Evolutionary conservation across 2,888 invertebrate genomes (phyloP).

Genomic region (Xanthorhoe designata): DNA sequence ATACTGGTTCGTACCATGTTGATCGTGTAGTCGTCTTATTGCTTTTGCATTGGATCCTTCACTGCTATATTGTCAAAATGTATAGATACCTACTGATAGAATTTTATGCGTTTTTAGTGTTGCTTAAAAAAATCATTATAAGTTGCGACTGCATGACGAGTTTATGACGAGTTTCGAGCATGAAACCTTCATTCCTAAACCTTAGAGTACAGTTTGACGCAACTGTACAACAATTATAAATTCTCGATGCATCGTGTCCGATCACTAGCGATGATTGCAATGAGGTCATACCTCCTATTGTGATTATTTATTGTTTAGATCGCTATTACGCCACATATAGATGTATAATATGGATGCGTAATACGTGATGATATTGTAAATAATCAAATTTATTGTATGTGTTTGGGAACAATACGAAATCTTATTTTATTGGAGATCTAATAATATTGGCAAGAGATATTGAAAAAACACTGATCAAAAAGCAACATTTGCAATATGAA

Average conservation of each 20-base stretch:
- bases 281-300: conserved; percentile 67
- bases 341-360: conserved; percentile 20
- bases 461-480: too few species aligned
- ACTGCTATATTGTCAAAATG: too few species aligned
- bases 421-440: not conserved
- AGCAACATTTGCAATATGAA: not conserved
- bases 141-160: too few species aligned
- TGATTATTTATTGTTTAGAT: conserved; percentile 63
- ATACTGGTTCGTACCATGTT: too few species aligned
- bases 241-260: conserved; percentile 60
- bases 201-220: conserved; percentile 7
- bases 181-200: conserved; percentile 3
- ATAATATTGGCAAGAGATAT: too few species aligned
- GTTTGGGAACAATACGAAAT: conserved; percentile 2
- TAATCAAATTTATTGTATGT: conserved; percentile 18
- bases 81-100: too few species aligned
- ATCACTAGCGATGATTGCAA: conserved; percentile 56
- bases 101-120: too few species aligned
- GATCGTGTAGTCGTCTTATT: too few species aligned
- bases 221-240: conserved; percentile 63
- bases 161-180: not conserved
- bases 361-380: conserved; percentile 30
- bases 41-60: too few species aligned
- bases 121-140: too few species aligned
- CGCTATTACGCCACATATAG: conserved; percentile 39